Percentiles rank a stretch among this genome's conserved stretches.
phyloP scores from a whole-genome alignment of 2,113 vertebrate genomes.

The Elgaria multicarinata region DNA sequence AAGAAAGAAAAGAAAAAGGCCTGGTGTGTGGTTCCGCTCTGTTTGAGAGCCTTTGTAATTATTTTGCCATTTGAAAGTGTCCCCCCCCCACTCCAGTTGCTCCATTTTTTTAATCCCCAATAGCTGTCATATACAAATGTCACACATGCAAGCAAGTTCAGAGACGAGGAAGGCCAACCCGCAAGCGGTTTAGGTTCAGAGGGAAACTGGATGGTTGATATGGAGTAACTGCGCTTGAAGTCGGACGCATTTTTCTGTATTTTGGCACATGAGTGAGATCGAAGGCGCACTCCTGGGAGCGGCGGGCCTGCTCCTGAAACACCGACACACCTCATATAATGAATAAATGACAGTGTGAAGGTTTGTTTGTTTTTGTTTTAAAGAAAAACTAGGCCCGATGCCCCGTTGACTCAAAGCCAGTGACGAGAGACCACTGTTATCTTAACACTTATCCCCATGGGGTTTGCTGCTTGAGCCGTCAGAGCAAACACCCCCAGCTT shows the following conservation, averaged over 20 bases:
- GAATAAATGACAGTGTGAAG: conserved; percentile 19
- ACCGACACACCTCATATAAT: neutral
- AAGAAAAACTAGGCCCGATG: neutral
- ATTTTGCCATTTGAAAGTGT: neutral
- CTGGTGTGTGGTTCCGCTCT: neutral
- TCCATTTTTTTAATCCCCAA: neutral
- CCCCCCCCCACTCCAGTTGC: neutral
- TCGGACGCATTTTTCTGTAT: neutral
- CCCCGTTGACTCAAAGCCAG: neutral
- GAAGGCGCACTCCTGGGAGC: neutral
- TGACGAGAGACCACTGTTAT: neutral
- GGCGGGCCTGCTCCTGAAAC: neutral
- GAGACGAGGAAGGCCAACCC: no score
- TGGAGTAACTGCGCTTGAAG: neutral
- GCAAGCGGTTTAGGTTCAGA: neutral
- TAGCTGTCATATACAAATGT: neutral
- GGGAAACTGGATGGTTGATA: no score
- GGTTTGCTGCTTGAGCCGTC: neutral
- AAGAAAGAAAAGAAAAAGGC: neutral
- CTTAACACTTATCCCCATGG: neutral
- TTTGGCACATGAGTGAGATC: neutral
- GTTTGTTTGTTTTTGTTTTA: neutral
- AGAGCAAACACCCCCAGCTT: neutral
- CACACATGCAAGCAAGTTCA: neutral
- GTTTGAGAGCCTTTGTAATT: neutral